A percentile compares a stretch with the other conserved stretches of the same genome.
Evolutionary conservation across 2,888 invertebrate genomes (phyloP).

Genomic region (Halictus ligatus): DNA sequence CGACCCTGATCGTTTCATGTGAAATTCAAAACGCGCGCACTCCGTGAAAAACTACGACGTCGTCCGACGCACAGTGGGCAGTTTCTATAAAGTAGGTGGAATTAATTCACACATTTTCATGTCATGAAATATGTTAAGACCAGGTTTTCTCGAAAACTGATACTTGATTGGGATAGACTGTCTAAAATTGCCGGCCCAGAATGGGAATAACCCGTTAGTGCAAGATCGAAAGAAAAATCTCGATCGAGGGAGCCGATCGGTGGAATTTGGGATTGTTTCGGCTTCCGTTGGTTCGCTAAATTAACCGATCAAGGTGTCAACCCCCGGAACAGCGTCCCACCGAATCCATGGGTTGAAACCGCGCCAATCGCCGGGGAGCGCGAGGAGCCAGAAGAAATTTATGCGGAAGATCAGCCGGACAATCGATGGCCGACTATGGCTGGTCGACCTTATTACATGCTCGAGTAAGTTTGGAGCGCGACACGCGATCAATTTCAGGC

Average conservation of each 20-base stretch:
- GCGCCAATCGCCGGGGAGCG: not conserved
- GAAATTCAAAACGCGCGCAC: constrained; percentile 12
- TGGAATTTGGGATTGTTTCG: not conserved
- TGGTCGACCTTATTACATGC: constrained; percentile 34
- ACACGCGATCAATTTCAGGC: constrained; percentile 50
- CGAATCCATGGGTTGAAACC: not conserved
- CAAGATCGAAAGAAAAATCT: not conserved
- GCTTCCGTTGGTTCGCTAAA: not conserved
- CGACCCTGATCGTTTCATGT: not conserved
- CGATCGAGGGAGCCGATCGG: not conserved
- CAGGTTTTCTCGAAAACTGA: not conserved
- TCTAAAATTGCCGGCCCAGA: no score
- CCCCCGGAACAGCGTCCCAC: not conserved
- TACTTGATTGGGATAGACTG: no score
- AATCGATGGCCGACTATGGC: constrained; percentile 31
- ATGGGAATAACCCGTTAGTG: no score
- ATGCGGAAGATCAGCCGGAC: constrained; percentile 6
- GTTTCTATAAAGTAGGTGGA: not conserved
- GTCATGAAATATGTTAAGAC: not conserved
- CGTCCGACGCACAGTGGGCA: not conserved
- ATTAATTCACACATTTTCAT: not conserved
- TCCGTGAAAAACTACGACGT: not conserved
- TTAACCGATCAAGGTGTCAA: not conserved
- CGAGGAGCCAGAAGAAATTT: not conserved
- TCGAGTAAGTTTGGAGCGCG: constrained; percentile 30